Base-by-base conservation (phyloP, 2,797 vertebrate species). In the Syncerus caffer region DNA sequence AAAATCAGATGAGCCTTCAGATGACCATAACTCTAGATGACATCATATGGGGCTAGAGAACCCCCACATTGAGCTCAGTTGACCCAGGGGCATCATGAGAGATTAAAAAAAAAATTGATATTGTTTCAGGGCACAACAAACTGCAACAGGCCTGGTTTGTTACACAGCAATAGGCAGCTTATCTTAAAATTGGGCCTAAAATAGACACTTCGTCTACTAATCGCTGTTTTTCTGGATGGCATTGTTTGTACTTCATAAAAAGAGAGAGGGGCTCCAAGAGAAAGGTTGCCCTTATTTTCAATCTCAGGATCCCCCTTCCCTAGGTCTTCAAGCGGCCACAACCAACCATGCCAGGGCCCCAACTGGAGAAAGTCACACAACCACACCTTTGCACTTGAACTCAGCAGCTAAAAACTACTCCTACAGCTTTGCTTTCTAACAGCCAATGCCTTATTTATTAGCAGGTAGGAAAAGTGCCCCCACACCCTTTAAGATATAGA, bases 391-490 rank as follows among this genome's bases (percentile, higher is more conserved):
- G 10, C 7, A 25, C 53, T 97, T 93, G 87, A 76, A 60, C 38
- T 82, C 67, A n/a, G 38, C 60, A 95, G 42, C 78, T 97, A 82
- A 88, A 83, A 95, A 57, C 47, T n/a, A 17, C 55, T 89, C 4
- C 53, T 91, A 58, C 76, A 25, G 9, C 42, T 83, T 34, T 90
- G 57, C 62, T 96, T 96, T 83, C 42, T 11, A 85, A 79, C 11
- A 91, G 58, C 45, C 71, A 71, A 55, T 85, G 57, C 85, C 94
- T 91, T 93, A n/a, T 86, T 96, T 89, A 85, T 96, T 93, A 92
- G 85, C 62, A 87, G 89, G 74, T 42, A 58, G 86, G 78, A 90
- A 90, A 90, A 90, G 62, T 93, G 74, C 29, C 29, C 80, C 27
- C 14, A 21, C 6, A 25, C 2, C 16, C 21, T 97, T 93, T 64